Percentiles rank a stretch among this genome's conserved stretches.
phyloP scores from a whole-genome alignment of 2,797 vertebrate species.

The Naso thynnoides region DNA sequence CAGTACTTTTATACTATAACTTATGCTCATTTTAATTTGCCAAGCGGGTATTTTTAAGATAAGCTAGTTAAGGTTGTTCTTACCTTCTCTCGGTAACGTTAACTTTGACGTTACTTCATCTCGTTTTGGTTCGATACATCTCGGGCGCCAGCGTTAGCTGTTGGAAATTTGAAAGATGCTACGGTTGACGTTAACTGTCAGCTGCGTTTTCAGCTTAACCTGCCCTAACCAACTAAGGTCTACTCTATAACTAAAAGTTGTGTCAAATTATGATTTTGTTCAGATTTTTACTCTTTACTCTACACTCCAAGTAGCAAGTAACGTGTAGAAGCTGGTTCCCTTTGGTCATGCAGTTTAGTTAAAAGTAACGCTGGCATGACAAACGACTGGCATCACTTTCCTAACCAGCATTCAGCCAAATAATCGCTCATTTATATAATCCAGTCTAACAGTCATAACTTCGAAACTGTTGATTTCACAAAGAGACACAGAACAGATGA shows the following conservation, averaged over 20 bases:
- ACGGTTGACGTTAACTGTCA: not conserved
- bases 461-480: not conserved
- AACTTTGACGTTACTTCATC: no score
- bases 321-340: no score
- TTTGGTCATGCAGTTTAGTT: not conserved
- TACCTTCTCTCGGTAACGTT: not conserved
- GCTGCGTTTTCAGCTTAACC: not conserved
- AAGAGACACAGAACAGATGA: not conserved
- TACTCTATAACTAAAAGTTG: not conserved
- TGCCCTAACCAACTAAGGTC: no score
- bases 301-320: not conserved
- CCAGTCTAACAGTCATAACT: not conserved
- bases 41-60: not conserved
- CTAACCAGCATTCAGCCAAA: slow-evolving; percentile 3
- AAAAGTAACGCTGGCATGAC: not conserved
- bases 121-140: no score
- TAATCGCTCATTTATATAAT: not conserved
- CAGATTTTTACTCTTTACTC: not conserved
- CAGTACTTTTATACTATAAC: no score
- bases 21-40: not conserved
- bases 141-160: no score
- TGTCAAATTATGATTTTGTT: not conserved
- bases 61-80: not conserved
- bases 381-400: not conserved
- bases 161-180: not conserved